Base-by-base conservation (phyloP, 2,888 invertebrate genomes). In the Zhengitettix transpicula region DNA sequence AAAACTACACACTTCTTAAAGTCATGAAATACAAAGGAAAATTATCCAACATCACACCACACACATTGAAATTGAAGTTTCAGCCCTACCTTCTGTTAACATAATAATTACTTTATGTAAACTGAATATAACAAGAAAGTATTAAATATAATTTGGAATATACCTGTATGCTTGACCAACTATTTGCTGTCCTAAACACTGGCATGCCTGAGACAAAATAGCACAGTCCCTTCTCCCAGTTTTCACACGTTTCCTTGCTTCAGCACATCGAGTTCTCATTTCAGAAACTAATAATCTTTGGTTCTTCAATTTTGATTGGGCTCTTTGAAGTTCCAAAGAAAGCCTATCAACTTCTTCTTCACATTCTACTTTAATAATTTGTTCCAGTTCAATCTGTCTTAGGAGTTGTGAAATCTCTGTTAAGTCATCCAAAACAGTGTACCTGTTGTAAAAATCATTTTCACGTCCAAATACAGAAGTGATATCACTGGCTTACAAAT, bases 151-250 rank as follows among this genome's bases (percentile, higher is more conserved):
- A 47, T 14, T 47, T 47, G 47, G 12, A 47, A 47, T 47, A n/a
- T 71, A 73, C 73, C 71, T 71, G 64, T 73, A 73, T 56, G 66
- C 65, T 17, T 66, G 60, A 64, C 72, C 73, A 40, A 68, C 55
- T 60, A 72, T 61, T 56, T 65, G 65, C 17, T 61, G 66, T 47
- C 73, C 73, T 55, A 73, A 64, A 15, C 67, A 67, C 41, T 68
- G 67, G 61, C 73, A 73, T 58, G 71, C 68, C 61, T 65, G 69
- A 8, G 69, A 68, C 14, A 72, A 63, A 57, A 69, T 69, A 55
- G 68, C 68, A 55, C 71, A 72, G 60, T 72, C 71, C 47, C 65
- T 67, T 10, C 72, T 66, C 11, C 70, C 71, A 14, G 59, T 60
- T 52, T 70, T 70, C 40, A 73, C 69, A 59, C 69, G 69, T 53